A percentile compares a stretch with the other conserved stretches of the same genome.
Evolutionary conservation across 2,113 vertebrate species (phyloP).

Genomic region (Mionectes macconnelli): DNA sequence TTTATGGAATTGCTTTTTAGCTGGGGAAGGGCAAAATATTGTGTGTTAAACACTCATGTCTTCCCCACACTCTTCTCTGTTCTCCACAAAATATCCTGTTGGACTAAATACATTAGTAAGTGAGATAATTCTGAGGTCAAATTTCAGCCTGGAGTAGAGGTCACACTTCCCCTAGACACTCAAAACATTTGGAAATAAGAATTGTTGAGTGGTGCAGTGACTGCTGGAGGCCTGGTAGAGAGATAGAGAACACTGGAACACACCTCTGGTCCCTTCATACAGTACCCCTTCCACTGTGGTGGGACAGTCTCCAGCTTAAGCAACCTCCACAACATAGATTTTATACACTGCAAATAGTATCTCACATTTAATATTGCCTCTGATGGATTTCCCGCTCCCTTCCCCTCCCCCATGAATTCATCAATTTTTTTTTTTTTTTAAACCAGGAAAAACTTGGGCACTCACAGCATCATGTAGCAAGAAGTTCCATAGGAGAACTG

Average conservation of each 20-base stretch:
- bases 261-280: neutral
- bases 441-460: neutral
- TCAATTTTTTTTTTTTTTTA: neutral
- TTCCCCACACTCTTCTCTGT: neutral
- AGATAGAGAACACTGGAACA: neutral
- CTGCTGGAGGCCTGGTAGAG: neutral
- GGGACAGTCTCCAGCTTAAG: neutral
- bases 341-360: neutral
- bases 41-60: neutral
- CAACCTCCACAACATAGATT: neutral
- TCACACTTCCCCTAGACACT: neutral
- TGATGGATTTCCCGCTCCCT: neutral
- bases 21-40: neutral
- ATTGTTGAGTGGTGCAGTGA: neutral
- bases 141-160: neutral
- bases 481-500: neutral
- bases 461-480: too few relatives aligned
- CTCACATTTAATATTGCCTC: neutral
- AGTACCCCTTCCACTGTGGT: neutral
- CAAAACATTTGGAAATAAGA: neutral
- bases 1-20: neutral
- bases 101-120: neutral
- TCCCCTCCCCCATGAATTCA: neutral
- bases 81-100: neutral
- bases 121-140: neutral